phyloP scores from a whole-genome alignment of 1,140 invertebrate genomes.

The Leguminivora glycinivorella region DNA sequence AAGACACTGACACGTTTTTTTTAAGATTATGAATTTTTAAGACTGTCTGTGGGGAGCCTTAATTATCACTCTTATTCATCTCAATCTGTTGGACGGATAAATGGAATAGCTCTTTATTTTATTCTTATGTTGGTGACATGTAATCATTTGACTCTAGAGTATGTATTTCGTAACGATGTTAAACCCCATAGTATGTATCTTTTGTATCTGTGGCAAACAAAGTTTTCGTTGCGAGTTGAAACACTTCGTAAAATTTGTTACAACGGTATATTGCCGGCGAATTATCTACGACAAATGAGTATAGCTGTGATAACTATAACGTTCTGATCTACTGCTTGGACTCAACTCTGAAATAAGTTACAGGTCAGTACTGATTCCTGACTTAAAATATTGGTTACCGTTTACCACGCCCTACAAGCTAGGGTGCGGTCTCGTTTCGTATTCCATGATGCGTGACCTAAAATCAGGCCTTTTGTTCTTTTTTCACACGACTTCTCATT shows the following conservation, averaged over 20 bases:
- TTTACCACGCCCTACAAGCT: slow-evolving; percentile 9
- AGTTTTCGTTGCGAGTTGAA: neutral
- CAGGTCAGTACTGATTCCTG: neutral
- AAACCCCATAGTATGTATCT: too few species aligned
- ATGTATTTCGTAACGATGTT: too few species aligned
- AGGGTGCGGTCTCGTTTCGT: slow-evolving; percentile 12
- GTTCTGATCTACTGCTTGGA: neutral
- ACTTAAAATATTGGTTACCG: neutral
- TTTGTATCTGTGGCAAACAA: slow-evolving; percentile 5
- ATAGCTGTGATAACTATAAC: neutral
- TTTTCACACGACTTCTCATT: neutral
- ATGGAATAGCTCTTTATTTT: too few species aligned
- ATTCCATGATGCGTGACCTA: slow-evolving; percentile 24
- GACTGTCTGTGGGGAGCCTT: too few species aligned
- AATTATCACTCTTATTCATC: too few species aligned
- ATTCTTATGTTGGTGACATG: too few species aligned
- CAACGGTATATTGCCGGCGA: neutral
- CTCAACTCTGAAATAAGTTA: neutral
- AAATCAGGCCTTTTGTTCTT: slow-evolving; percentile 1
- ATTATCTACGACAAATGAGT: neutral
- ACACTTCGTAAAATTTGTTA: neutral
- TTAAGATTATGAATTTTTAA: too few species aligned
- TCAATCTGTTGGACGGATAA: too few species aligned
- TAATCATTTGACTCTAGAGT: too few species aligned
- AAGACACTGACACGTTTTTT: too few species aligned